Percentiles rank a stretch among this genome's conserved stretches.
Evolutionary conservation across 2,888 invertebrate species (phyloP).

Genomic region (Pristionchus mayeri): DNA sequence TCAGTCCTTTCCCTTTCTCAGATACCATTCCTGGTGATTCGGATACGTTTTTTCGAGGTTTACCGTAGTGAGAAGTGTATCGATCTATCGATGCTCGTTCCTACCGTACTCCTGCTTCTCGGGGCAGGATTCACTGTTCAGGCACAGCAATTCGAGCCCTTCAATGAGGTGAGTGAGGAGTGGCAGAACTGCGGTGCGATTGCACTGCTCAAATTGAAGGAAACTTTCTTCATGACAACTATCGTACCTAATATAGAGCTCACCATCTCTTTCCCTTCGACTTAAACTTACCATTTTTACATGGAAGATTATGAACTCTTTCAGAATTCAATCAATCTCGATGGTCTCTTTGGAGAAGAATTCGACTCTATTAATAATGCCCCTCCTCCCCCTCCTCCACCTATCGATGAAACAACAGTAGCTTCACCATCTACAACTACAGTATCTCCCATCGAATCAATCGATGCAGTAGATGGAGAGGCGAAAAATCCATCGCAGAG

Average conservation of each 20-base stretch:
- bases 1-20: background rate
- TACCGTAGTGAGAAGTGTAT: slow-evolving; percentile 1
- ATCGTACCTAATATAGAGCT: too few relatives aligned
- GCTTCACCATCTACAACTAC: background rate
- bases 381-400: background rate
- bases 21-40: background rate
- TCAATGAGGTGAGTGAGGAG: slow-evolving; percentile 9
- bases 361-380: background rate
- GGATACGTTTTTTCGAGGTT: slow-evolving; percentile 7
- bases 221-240: too few relatives aligned
- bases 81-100: background rate
- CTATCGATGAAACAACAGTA: background rate
- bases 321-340: slow-evolving; percentile 13
- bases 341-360: background rate
- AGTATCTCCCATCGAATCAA: background rate
- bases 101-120: slow-evolving; percentile 22
- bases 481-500: too few relatives aligned
- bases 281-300: too few relatives aligned
- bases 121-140: background rate
- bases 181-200: too few relatives aligned
- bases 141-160: background rate
- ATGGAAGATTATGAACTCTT: too few relatives aligned
- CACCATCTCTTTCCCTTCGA: too few relatives aligned
- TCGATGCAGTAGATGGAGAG: background rate
- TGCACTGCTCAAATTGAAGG: too few relatives aligned